Conservation (phyloP, 2,888 invertebrate species). For the Sesamia inferens region DNA sequence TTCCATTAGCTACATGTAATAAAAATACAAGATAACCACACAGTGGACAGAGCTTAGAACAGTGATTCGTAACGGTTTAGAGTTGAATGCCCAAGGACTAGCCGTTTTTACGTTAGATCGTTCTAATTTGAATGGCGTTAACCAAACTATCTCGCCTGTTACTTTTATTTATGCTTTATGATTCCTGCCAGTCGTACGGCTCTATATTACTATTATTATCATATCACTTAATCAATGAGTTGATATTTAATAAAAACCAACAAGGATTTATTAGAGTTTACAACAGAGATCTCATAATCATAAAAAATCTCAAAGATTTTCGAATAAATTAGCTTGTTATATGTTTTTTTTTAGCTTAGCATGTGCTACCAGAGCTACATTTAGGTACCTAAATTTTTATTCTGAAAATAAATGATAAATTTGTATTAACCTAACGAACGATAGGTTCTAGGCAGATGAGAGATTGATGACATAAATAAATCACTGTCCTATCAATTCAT, state of each 20-base stretch:
- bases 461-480: constrained; percentile 43
- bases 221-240: constrained; percentile 23
- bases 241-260: not conserved
- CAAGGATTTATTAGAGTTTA: not conserved
- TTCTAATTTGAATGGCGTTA: constrained; percentile 59
- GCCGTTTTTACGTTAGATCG: constrained; percentile 61
- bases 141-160: constrained; percentile 55
- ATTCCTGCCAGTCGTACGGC: constrained; percentile 6
- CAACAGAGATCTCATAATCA: not conserved
- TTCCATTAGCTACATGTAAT: constrained; percentile 10
- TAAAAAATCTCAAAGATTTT: not conserved
- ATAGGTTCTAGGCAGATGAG: constrained; percentile 23
- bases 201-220: too few species aligned
- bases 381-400: not conserved
- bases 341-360: not conserved
- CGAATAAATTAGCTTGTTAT: not conserved
- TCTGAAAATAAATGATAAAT: constrained; percentile 7
- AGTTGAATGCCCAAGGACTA: constrained; percentile 71
- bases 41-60: constrained; percentile 36
- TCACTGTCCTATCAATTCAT: constrained; percentile 34
- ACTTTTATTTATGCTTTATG: constrained; percentile 35
- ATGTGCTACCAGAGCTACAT: not conserved
- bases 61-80: constrained; percentile 66
- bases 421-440: not conserved
- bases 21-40: constrained; percentile 33